phyloP scores from a whole-genome alignment of 1,140 invertebrate genomes.

The Cherax quadricarinatus region DNA sequence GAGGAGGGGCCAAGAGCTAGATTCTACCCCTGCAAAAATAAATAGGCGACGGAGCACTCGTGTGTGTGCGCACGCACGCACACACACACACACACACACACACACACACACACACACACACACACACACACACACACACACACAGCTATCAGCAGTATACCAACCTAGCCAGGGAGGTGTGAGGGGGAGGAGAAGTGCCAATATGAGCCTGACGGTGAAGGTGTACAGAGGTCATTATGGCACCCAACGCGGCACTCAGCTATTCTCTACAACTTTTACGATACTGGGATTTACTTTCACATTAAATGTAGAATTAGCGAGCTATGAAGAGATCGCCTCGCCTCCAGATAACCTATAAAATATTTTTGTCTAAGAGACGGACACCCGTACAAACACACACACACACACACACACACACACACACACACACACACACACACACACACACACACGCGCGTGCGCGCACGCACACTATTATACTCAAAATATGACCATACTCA shows the following conservation, averaged over 20 bases:
- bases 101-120: too few species aligned
- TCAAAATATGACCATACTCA: not conserved
- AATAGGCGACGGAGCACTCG: not conserved
- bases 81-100: too few species aligned
- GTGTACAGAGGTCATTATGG: not conserved
- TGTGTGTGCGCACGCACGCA: not conserved
- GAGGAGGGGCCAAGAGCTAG: too few species aligned
- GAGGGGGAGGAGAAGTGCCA: not conserved
- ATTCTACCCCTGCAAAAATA: too few species aligned
- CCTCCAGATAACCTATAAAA: not conserved
- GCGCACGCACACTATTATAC: not conserved
- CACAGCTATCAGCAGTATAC: not conserved
- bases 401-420: not conserved
- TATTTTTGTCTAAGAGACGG: not conserved
- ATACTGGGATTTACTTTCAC: constrained; percentile 6
- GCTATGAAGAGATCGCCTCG: not conserved
- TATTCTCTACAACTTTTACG: constrained; percentile 30
- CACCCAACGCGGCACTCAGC: not conserved
- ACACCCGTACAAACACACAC: not conserved
- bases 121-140: not conserved
- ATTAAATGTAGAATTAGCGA: constrained; percentile 25
- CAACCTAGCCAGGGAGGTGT: not conserved
- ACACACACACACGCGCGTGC: not conserved
- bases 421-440: not conserved
- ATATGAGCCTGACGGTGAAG: not conserved